A percentile compares a stretch with the other conserved stretches of the same genome.
phyloP scores from a whole-genome alignment of 2,113 vertebrate genomes.

The Takifugu flavidus region DNA sequence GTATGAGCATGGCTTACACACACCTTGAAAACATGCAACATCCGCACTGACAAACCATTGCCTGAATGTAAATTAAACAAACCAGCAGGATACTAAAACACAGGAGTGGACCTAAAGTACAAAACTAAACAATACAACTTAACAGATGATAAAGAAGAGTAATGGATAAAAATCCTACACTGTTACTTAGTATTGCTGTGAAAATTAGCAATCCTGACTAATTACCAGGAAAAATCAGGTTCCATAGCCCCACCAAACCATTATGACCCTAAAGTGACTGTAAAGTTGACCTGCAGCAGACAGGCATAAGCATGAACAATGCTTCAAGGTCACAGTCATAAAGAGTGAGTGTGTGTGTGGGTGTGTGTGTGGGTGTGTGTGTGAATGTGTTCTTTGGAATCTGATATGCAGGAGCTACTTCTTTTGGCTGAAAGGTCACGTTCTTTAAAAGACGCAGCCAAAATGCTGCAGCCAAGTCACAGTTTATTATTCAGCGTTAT shows the following conservation, averaged over 20 bases:
- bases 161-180: no score
- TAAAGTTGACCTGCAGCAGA: constrained; percentile 11
- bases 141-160: constrained; percentile 3
- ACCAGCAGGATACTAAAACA: neutral
- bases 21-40: constrained; percentile 77
- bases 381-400: constrained; percentile 36
- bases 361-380: constrained; percentile 1
- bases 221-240: no score
- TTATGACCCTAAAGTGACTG: no score
- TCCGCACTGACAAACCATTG: constrained; percentile 30
- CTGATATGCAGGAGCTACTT: constrained; percentile 42
- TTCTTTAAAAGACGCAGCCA: constrained; percentile 23
- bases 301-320: constrained; percentile 18
- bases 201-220: no score
- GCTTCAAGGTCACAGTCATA: constrained; percentile 42
- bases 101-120: constrained; percentile 5
- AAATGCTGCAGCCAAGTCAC: constrained; percentile 27
- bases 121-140: neutral
- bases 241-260: no score
- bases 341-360: constrained; percentile 1
- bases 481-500: constrained; percentile 9
- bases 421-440: constrained; percentile 44
- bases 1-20: constrained; percentile 49
- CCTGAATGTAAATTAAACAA: neutral
- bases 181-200: no score